phyloP scores from a whole-genome alignment of 2,797 vertebrate species.

The Cephalopachus bancanus region DNA sequence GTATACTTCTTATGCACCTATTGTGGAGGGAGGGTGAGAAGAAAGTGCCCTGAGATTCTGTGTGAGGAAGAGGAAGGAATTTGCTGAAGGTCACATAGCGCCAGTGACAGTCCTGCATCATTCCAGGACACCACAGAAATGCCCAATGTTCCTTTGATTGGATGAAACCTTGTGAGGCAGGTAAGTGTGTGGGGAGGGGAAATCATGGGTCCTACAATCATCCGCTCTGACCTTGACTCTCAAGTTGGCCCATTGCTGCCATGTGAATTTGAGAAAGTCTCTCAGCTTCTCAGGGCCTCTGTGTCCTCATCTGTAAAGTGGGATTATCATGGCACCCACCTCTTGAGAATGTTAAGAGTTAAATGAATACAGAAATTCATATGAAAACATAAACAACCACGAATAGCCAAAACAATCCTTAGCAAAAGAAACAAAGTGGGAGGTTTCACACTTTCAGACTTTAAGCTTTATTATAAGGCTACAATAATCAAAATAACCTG shows the following conservation, averaged over 20 bases:
- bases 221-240: not conserved
- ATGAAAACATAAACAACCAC: too few species aligned
- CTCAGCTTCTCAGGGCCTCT: not conserved
- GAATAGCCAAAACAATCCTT: too few species aligned
- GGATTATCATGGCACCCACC: not conserved
- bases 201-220: not conserved
- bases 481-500: too few species aligned
- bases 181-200: too few species aligned
- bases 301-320: not conserved
- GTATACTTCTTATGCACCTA: accelerated
- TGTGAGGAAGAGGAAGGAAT: not conserved
- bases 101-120: not conserved
- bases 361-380: too few species aligned
- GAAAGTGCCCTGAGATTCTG: not conserved
- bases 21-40: not conserved
- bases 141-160: not conserved
- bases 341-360: not conserved
- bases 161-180: not conserved
- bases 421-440: too few species aligned
- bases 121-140: not conserved
- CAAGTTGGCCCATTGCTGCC: not conserved
- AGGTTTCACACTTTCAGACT: too few species aligned
- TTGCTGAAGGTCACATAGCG: not conserved
- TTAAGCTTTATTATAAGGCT: too few species aligned
- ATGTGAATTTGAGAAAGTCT: not conserved